These are phyloP conservation scores for Cenopis cana DNA, from an alignment of 2,888 invertebrate genomes.

Conservation along the genomic window DNA sequence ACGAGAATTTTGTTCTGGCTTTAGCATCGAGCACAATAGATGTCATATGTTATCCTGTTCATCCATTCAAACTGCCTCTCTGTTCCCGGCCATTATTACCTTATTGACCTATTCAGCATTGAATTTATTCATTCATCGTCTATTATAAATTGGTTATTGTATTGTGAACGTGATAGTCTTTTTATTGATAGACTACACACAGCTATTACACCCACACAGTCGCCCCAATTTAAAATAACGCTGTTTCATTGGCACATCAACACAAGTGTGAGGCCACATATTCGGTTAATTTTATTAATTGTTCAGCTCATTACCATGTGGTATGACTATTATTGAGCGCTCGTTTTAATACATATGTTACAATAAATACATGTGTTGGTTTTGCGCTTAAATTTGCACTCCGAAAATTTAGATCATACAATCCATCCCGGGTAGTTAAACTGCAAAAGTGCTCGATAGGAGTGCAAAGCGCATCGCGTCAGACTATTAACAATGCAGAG, in stretches of 20 bases:
- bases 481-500: constrained; percentile 21
- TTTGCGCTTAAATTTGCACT: neutral
- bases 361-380: constrained; percentile 5
- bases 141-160: constrained; percentile 48
- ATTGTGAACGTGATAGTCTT: constrained; percentile 42
- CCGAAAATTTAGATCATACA: neutral
- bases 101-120: constrained; percentile 54
- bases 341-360: constrained; percentile 3
- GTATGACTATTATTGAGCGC: constrained; percentile 16
- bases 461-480: neutral
- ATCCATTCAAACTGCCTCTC: constrained; percentile 20
- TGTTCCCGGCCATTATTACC: constrained; percentile 51
- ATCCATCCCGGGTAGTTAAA: neutral
- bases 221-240: constrained; percentile 30
- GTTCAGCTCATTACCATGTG: constrained; percentile 40
- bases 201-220: constrained; percentile 39
- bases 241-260: constrained; percentile 51
- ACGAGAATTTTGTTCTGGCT: constrained; percentile 1
- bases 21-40: constrained; percentile 9
- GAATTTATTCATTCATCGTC: constrained; percentile 52
- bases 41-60: constrained; percentile 20
- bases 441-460: neutral
- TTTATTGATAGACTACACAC: constrained; percentile 27
- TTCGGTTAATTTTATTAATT: constrained; percentile 65
- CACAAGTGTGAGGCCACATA: constrained; percentile 55